A percentile compares a stretch with the other conserved stretches of the same genome.
These are phyloP conservation scores for Tetragonula clypearis DNA, from an alignment of 1,140 invertebrate species.

Conservation along the genomic window DNA sequence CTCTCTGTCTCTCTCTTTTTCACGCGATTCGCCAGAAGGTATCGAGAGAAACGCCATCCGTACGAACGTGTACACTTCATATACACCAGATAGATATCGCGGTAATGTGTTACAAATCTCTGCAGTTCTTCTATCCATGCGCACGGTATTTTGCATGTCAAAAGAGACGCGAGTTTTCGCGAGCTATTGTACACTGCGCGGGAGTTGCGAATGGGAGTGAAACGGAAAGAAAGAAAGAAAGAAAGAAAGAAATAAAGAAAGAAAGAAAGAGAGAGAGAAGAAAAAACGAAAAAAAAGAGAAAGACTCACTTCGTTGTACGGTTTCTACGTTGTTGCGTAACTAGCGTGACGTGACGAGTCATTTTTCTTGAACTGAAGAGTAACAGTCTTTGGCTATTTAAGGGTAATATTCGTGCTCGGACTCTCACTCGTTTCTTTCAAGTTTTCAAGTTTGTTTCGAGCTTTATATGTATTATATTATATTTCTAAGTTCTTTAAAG, in stretches of 20 bases:
- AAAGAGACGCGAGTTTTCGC: background rate
- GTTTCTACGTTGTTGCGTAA: background rate
- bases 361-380: constrained; percentile 18
- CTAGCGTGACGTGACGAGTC: background rate
- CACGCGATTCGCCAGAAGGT: background rate
- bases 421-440: too few species aligned
- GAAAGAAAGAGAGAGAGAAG: background rate
- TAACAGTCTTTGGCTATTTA: background rate
- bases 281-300: background rate
- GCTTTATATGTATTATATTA: too few species aligned
- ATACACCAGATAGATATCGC: background rate
- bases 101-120: constrained; percentile 18
- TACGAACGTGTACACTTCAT: background rate
- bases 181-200: background rate
- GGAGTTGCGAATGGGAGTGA: background rate
- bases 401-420: background rate
- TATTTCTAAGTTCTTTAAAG: too few species aligned
- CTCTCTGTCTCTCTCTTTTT: background rate
- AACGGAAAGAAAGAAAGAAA: background rate
- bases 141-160: background rate
- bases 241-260: too few species aligned
- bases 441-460: too few species aligned
- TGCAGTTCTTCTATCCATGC: background rate
- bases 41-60: constrained; percentile 19
- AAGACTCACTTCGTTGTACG: background rate